Base-by-base conservation (phyloP, 1,140 invertebrate species). In the Anastrepha obliqua region DNA sequence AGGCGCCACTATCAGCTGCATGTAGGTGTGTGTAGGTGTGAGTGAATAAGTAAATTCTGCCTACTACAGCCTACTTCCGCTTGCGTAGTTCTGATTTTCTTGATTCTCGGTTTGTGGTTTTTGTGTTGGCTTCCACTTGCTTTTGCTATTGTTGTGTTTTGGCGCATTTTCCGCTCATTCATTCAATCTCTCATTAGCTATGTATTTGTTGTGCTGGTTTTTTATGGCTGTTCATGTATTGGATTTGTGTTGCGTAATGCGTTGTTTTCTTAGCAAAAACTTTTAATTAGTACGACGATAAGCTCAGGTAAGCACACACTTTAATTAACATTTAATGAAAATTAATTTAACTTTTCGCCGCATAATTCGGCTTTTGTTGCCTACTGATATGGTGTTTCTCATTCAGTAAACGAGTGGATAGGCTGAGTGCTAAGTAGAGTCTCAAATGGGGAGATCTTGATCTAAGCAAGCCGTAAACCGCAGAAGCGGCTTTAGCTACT, bases 221-320 rank as follows among this genome's bases (percentile, higher is more conserved):
- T 42, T 78, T 78, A 17, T 78, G 51, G 47, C 44, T 78, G 47
- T 81, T 81, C 55, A 81, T 58, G 47, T 20, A 81, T 20, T 81
- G 74, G 74, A 55, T 81, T 81, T 51, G 74, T 81, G 74, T 74
- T 81, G 74, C 47, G 70, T 74, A 74, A 74, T 74, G 70, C 70
- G n/a, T 81, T 81, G 55, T 55, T 81, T 81, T 55, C 74, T 81
- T 55, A 29, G 17, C n/a, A 81, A 55, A 81, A 81, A 81, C 47
- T 81, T 81, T 81, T 81, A 81, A 81, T 81, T 81, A 81, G n/a
- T 42, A 55, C 15, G 17, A 55, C 9, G 74, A 29, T 29, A 81
- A 81, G n/a, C 74, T 81, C 74, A 55, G 47, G 74, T 39, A 3
- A 13, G 47, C 15, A 3, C 17, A 58, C 47, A 81, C 8, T 20